Evolutionary conservation across 2,888 invertebrate genomes (phyloP).

Genomic region (Epicampocera succincta): DNA sequence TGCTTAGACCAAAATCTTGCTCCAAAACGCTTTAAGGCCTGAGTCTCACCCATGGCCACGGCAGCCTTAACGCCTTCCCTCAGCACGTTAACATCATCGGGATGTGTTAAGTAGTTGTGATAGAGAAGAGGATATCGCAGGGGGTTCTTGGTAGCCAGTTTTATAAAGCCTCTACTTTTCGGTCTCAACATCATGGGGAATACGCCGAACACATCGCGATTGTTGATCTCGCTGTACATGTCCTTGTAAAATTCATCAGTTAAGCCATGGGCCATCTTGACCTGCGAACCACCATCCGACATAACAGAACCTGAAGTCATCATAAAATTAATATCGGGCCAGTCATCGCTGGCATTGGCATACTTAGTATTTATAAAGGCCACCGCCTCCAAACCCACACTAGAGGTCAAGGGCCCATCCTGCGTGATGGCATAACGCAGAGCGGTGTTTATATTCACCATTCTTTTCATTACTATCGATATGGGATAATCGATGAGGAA

Average conservation of each 20-base stretch:
- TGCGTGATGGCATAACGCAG: slow-evolving; percentile 92
- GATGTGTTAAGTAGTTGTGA: slow-evolving; percentile 95
- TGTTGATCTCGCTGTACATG: slow-evolving; percentile 87
- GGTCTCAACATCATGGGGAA: slow-evolving; percentile 95
- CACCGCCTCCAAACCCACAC: slow-evolving; percentile 92
- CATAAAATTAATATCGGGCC: slow-evolving; percentile 97
- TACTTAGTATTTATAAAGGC: slow-evolving; percentile 95
- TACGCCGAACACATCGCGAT: slow-evolving; percentile 89
- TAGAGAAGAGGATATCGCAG: slow-evolving; percentile 92
- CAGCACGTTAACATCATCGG: slow-evolving; percentile 90
- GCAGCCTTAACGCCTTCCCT: slow-evolving; percentile 94
- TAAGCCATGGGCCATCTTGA: slow-evolving; percentile 90
- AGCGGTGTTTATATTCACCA: slow-evolving; percentile 92
- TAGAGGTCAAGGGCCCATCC: slow-evolving; percentile 92
- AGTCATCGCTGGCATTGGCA: slow-evolving; percentile 92
- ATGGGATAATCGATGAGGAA: slow-evolving; percentile 91
- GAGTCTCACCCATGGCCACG: slow-evolving; percentile 89
- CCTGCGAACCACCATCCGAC: slow-evolving; percentile 92
- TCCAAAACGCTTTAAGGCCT: slow-evolving; percentile 90
- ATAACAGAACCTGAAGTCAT: slow-evolving; percentile 90
- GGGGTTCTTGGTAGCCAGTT: slow-evolving; percentile 87
- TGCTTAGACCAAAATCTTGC: slow-evolving; percentile 88
- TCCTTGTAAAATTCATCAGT: slow-evolving; percentile 91
- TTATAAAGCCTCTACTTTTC: slow-evolving; percentile 91
- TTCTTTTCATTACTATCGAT: slow-evolving; percentile 89